Evolutionary conservation across 35 echinoderm and acorn worm genomes (phyloP).

Genomic region (Ptychodera flava): DNA sequence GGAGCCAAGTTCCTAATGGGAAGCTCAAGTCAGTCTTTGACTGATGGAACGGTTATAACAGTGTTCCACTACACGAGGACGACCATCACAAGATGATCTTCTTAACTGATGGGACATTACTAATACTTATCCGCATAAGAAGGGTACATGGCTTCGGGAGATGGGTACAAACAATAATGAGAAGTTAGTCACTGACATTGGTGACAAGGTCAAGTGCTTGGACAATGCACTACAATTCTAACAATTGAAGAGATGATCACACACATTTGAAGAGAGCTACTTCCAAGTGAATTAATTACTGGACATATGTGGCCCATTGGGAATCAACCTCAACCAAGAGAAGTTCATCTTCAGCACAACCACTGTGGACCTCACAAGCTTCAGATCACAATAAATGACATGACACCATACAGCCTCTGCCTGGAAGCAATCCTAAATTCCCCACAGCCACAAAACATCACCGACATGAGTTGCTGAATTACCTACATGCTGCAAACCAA

Average conservation of each 20-base stretch:
- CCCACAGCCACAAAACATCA: no score
- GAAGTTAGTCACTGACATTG: neutral
- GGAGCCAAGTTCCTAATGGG: neutral
- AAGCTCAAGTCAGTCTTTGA: neutral
- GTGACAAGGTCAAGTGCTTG: slow-evolving; percentile 41
- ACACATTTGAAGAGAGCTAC: slow-evolving; percentile 37
- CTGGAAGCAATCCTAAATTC: no score
- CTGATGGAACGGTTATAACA: neutral
- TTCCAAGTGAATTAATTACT: slow-evolving; percentile 45
- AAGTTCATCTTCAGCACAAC: slow-evolving; percentile 16
- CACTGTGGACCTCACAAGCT: slow-evolving; percentile 28
- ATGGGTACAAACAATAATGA: slow-evolving; percentile 15
- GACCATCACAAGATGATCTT: no score
- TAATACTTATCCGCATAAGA: slow-evolving; percentile 5
- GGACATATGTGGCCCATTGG: slow-evolving; percentile 28
- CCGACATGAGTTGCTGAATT: no score
- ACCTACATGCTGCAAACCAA: no score
- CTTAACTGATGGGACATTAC: no score
- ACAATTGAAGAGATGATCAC: no score
- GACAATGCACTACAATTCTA: slow-evolving; percentile 40
- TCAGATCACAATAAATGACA: slow-evolving; percentile 22
- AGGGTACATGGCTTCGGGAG: slow-evolving; percentile 20
- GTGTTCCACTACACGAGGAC: no score
- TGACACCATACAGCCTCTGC: no score
- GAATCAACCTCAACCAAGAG: slow-evolving; percentile 38